phyloP scores from a whole-genome alignment of 2,797 vertebrate genomes.

The Molothrus ater region DNA sequence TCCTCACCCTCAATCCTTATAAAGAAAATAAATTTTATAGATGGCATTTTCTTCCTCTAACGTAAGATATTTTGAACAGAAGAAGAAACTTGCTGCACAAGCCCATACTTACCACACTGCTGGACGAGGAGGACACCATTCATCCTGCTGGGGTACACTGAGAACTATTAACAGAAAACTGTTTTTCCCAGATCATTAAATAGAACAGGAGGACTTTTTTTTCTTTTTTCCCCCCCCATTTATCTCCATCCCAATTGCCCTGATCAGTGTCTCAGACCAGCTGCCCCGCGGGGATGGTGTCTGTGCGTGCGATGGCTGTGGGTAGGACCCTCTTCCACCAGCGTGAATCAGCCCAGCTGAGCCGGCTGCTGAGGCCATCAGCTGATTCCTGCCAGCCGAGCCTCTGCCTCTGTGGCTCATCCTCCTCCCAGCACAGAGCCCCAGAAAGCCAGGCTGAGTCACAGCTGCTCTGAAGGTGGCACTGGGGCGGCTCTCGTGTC shows the following conservation, averaged over 20 bases:
- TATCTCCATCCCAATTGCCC: not conserved
- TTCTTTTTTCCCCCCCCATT: rapidly evolving
- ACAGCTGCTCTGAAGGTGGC: not conserved
- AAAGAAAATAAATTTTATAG: not conserved
- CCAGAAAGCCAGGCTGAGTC: not conserved
- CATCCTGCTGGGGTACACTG: not conserved
- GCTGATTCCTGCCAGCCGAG: constrained; percentile 5
- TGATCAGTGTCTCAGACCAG: not conserved
- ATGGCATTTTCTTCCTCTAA: not conserved
- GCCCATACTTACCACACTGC: not conserved
- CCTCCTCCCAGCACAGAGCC: not conserved
- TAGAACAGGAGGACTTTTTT: rapidly evolving
- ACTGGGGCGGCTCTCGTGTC: not conserved
- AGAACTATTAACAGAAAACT: not conserved
- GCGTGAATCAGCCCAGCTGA: not conserved
- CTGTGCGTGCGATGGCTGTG: not conserved
- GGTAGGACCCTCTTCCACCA: not conserved
- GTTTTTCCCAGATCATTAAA: not conserved
- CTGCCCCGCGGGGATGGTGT: not conserved
- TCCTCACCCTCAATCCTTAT: not conserved
- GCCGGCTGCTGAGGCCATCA: not conserved
- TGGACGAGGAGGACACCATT: not conserved
- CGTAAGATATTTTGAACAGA: not conserved
- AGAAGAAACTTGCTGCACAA: not conserved
- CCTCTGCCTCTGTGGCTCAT: constrained; percentile 35